phyloP scores from a whole-genome alignment of 1,140 invertebrate species.

The Maconellicoccus hirsutus region DNA sequence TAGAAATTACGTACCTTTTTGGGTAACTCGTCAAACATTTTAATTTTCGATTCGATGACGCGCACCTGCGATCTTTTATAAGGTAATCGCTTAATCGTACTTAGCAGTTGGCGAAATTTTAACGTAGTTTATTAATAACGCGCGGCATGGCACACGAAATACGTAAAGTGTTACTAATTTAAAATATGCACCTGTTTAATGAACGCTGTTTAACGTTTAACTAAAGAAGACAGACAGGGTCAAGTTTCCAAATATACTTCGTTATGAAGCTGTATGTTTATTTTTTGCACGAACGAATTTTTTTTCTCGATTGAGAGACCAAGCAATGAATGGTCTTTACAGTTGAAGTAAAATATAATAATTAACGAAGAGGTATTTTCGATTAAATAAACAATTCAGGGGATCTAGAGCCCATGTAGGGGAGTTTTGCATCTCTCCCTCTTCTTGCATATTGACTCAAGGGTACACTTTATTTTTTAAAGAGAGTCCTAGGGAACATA shows the following conservation, averaged over 20 bases:
- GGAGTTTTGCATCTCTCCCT: too few relatives aligned
- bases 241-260: not conserved
- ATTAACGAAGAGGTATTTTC: too few relatives aligned
- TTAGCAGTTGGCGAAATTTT: not conserved
- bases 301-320: too few relatives aligned
- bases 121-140: not conserved
- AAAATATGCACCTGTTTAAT: conserved; percentile 5
- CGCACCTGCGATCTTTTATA: not conserved
- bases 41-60: not conserved
- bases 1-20: too few relatives aligned
- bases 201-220: not conserved
- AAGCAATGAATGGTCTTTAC: too few relatives aligned
- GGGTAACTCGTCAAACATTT: too few relatives aligned
- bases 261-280: not conserved
- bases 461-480: too few relatives aligned
- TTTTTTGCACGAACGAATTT: not conserved
- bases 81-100: not conserved
- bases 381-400: too few relatives aligned
- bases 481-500: too few relatives aligned
- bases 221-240: not conserved
- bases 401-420: too few relatives aligned
- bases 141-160: not conserved
- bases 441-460: too few relatives aligned
- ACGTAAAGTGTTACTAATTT: not conserved
- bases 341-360: too few relatives aligned